Evolutionary conservation across 2,888 invertebrate species (phyloP).

Genomic region (Palloptera scutellata): DNA sequence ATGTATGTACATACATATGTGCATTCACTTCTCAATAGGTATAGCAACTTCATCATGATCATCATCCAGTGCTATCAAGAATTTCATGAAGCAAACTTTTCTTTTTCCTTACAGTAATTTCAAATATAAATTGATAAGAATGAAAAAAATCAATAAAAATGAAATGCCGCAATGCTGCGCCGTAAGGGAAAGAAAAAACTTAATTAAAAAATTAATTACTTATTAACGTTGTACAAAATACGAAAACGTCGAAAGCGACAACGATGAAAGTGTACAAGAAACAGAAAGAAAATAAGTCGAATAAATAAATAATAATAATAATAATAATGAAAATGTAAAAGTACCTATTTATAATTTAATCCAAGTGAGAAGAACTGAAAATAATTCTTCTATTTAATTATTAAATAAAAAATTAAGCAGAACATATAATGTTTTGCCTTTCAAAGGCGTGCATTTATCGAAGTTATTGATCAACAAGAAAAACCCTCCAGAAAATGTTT

Average conservation of each 20-base stretch:
- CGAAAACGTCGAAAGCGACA: background rate
- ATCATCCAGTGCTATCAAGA: no score
- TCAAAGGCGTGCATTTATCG: no score
- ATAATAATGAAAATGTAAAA: background rate
- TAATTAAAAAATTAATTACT: background rate
- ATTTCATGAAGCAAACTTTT: background rate
- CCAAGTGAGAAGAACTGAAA: no score
- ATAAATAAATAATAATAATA: constrained; percentile 1
- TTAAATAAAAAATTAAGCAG: no score
- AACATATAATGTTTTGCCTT: no score
- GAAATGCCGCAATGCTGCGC: background rate
- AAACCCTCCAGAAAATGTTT: no score
- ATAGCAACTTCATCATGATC: no score
- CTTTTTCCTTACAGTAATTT: background rate
- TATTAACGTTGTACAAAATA: constrained; percentile 18
- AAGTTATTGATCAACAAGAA: no score
- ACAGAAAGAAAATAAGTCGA: background rate
- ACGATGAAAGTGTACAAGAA: background rate
- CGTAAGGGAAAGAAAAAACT: background rate
- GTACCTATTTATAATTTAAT: no score
- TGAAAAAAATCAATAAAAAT: constrained; percentile 23
- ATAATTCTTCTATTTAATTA: no score
- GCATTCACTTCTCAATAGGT: no score
- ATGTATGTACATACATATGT: no score
- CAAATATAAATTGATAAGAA: constrained; percentile 23